Evolutionary conservation across 2,113 vertebrate species (phyloP).

Genomic region (Etheostoma cragini): DNA sequence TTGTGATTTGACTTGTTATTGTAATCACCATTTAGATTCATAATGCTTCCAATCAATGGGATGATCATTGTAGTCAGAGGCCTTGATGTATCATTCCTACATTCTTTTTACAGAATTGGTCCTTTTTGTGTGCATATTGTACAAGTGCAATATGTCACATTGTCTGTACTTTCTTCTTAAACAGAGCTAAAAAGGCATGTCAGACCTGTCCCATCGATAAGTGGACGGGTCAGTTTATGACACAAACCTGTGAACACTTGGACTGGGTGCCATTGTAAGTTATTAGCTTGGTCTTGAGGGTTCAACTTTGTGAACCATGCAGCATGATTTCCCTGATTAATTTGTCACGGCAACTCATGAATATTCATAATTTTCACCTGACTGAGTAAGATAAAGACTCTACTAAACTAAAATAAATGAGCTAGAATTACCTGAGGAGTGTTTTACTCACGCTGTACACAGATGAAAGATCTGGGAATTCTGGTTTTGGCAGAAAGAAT

Average conservation of each 20-base stretch:
- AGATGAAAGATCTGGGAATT: conserved; percentile 7
- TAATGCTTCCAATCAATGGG: not conserved
- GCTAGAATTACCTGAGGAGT: conserved; percentile 37
- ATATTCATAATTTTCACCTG: conserved; percentile 74
- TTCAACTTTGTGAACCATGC: conserved; percentile 65
- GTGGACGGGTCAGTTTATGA: conserved; percentile 49
- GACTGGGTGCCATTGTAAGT: conserved; percentile 52
- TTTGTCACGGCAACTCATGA: conserved; percentile 67
- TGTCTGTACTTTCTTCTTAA: conserved; percentile 1
- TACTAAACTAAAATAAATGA: conserved; percentile 13
- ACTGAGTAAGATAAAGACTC: conserved; percentile 54
- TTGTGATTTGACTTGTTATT: not conserved
- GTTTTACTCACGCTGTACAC: not conserved
- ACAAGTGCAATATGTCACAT: conserved; percentile 12
- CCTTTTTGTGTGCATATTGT: not conserved
- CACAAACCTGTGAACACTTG: conserved; percentile 44
- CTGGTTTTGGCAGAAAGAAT: not conserved
- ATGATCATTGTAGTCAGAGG: not conserved
- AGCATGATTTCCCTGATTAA: conserved; percentile 75
- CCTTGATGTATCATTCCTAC: not conserved
- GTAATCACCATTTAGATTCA: not conserved
- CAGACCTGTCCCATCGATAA: conserved; percentile 39
- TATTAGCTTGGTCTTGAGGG: conserved; percentile 70
- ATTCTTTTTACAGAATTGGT: not conserved
- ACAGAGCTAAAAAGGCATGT: conserved; percentile 22